Percentiles rank a stretch among this genome's conserved stretches.
Evolutionary conservation across 2,113 vertebrate species (phyloP).

Genomic region (Trematocara variabile): DNA sequence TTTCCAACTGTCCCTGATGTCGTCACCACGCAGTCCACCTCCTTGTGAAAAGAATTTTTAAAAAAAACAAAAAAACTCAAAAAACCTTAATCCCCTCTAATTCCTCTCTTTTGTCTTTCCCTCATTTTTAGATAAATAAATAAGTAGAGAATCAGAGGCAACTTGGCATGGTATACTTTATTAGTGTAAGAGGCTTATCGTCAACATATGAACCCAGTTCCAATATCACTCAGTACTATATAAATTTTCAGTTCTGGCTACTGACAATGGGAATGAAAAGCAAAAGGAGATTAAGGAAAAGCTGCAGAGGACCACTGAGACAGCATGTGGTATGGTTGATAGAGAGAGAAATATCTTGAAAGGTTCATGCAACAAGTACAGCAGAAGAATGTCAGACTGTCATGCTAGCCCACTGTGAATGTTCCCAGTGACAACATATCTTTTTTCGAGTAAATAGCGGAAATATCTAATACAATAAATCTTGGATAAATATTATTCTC

Average conservation of each 20-base stretch:
- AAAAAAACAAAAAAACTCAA: not conserved
- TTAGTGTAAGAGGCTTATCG: constrained; percentile 68
- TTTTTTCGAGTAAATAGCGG: not conserved
- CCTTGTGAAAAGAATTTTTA: not conserved
- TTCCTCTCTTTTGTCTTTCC: constrained; percentile 43
- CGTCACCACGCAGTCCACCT: constrained; percentile 2
- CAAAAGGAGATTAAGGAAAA: constrained; percentile 40
- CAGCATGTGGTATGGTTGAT: not conserved
- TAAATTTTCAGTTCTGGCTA: constrained; percentile 27
- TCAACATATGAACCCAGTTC: constrained; percentile 52
- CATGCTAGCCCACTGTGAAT: not conserved
- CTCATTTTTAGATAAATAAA: constrained; percentile 33
- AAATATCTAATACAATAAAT: not conserved
- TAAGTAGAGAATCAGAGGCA: constrained; percentile 19
- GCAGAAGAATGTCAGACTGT: not conserved
- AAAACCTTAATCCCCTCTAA: constrained; percentile 31
- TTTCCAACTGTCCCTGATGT: not conserved
- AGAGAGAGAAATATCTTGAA: constrained; percentile 10
- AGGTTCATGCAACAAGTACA: constrained; percentile 39
- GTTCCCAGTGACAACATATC: not conserved
- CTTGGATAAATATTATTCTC: not conserved
- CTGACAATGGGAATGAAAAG: constrained; percentile 44
- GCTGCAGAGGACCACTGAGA: constrained; percentile 10
- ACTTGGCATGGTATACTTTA: constrained; percentile 45
- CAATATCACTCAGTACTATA: constrained; percentile 29